phyloP scores from a whole-genome alignment of 2,888 invertebrate species.

The Schizaphis graminum region DNA sequence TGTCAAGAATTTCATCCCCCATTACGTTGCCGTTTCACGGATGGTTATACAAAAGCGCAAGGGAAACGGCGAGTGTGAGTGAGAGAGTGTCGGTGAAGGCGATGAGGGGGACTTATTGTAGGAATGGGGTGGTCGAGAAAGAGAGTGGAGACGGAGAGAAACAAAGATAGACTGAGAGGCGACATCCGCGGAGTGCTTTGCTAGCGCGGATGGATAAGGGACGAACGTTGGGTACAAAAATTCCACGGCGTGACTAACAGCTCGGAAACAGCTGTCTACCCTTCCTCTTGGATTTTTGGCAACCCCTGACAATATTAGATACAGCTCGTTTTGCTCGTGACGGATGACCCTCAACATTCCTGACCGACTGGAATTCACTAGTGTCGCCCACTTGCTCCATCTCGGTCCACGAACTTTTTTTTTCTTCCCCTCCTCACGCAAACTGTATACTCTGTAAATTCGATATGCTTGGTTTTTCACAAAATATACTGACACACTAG shows the following conservation, averaged over 20 bases:
- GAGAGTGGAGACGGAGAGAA: not conserved
- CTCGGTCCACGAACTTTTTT: constrained; percentile 34
- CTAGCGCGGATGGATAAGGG: constrained; percentile 41
- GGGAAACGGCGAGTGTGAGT: not conserved
- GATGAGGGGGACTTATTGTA: not conserved
- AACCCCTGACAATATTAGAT: constrained; percentile 64
- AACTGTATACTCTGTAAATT: not conserved
- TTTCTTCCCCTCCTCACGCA: not conserved
- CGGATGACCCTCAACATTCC: constrained; percentile 65
- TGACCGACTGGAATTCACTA: constrained; percentile 60
- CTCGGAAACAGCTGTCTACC: constrained; percentile 65
- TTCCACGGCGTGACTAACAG: constrained; percentile 64
- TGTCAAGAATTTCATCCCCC: constrained; percentile 59
- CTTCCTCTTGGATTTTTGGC: constrained; percentile 49
- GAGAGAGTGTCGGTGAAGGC: not conserved
- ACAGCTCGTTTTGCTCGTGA: constrained; percentile 64
- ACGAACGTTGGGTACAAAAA: constrained; percentile 43
- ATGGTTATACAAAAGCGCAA: constrained; percentile 9
- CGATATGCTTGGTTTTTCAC: not conserved
- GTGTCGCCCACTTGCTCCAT: not conserved
- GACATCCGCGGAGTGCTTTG: not conserved
- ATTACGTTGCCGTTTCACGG: constrained; percentile 23
- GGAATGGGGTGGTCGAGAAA: not conserved
- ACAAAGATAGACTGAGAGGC: not conserved
- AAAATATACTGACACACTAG: not conserved